A percentile compares a stretch with the other conserved stretches of the same genome.
Conservation (phyloP, 2,113 vertebrate genomes). For the Halichoeres trimaculatus region DNA sequence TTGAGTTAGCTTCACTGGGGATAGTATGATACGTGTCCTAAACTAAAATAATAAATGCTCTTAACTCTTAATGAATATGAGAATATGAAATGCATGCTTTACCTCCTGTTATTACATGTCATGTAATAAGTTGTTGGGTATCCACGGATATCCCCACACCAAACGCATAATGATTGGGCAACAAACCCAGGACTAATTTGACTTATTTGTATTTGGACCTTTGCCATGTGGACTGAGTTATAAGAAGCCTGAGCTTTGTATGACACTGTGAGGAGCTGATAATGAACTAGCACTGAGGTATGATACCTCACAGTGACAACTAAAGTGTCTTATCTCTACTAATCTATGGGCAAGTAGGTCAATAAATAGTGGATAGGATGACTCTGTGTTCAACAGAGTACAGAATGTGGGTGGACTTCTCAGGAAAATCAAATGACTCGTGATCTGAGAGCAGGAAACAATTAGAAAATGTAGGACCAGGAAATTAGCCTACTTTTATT, state of each 20-base stretch:
- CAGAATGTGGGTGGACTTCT: slow-evolving; percentile 3
- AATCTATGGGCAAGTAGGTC: background rate
- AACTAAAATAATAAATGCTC: background rate
- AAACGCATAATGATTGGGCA: background rate
- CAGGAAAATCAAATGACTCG: slow-evolving; percentile 10
- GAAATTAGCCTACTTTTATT: background rate
- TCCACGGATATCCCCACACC: no score
- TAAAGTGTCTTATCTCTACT: no score
- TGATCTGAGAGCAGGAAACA: background rate
- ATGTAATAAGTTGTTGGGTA: no score
- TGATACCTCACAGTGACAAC: background rate
- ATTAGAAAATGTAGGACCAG: background rate
- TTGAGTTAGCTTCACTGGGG: background rate
- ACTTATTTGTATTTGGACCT: background rate
- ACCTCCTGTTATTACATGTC: no score
- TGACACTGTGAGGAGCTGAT: background rate
- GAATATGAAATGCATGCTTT: no score
- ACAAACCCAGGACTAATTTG: background rate
- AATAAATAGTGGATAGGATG: background rate
- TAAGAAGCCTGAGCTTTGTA: background rate
- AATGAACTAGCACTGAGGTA: background rate
- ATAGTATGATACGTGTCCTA: background rate
- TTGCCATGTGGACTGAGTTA: background rate
- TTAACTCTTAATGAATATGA: background rate
- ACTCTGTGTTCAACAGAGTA: background rate